Evolutionary conservation across 2,113 vertebrate genomes (phyloP), one percentile per base, ranked within the genome.

Genomic region (Balaenoptera acutorostrata): DNA sequence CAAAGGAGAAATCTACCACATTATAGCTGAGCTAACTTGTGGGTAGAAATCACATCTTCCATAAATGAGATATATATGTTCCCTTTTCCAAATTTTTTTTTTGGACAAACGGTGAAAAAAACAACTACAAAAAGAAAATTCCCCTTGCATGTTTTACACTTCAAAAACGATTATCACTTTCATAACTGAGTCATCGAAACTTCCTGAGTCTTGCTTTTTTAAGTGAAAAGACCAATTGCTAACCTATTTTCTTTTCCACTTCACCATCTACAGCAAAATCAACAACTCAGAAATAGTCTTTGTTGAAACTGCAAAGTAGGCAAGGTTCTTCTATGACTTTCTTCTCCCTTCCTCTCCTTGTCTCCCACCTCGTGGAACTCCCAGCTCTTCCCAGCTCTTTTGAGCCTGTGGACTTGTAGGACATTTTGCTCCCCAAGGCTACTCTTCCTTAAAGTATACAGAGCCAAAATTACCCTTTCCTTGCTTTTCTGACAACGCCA

Each of bases 131-230:
- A 82, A 88, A 81, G n/a, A 82, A 93, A 72, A 61, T 63, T 93
- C 41, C 68, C 66, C 55, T 52, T 52, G 2, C 49, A 10, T 59
- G 18, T 27, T 94, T 84, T 33, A 31, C 44, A 84, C 41, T 90
- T 94, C 63, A 95, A 90, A 90, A 87, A 64, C 41, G 61, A 68
- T 75, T 75, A 90, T 85, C 77, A 85, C 82, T 94, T 97, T 85
- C 85, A 66, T 95, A 44, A 71, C 59, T 80, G 49, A 90, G 23
- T 97, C 85, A 77, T 69, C 27, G 52, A 75, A 84, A 66, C 71
- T 85, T 97, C 68, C 77, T 49, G 66, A 61, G 55, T 89, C 49
- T 87, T 75, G 87, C 49, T 88, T 63, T 83, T 90, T 90, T 44
- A 75, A 90, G 15, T 55, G 20, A 84, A 25, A 90, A 78, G 27